phyloP scores from a whole-genome alignment of 2,797 vertebrate species.

The Halcyon badia region DNA sequence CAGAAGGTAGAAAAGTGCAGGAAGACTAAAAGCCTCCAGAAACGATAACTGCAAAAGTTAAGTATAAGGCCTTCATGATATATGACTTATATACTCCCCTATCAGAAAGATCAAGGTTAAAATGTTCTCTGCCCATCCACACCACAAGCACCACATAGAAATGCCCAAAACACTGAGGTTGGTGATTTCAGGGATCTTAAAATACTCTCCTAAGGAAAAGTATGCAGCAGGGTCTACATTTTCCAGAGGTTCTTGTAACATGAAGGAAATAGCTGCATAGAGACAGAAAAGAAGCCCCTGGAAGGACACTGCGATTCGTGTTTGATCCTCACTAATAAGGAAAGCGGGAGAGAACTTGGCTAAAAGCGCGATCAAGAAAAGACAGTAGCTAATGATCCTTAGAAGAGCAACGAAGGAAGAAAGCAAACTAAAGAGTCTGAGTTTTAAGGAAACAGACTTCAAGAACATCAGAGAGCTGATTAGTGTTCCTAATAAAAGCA shows the following conservation, averaged over 20 bases:
- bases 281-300: not conserved
- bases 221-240: not conserved
- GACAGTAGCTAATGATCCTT: conserved; percentile 6
- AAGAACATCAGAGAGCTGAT: not conserved
- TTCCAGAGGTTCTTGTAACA: not conserved
- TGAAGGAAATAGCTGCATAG: not conserved
- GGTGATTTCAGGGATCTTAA: not conserved
- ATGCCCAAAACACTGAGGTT: not conserved
- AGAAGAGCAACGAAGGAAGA: not conserved
- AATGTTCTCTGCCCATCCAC: not conserved
- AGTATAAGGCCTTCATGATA: not conserved
- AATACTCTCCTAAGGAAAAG: not conserved
- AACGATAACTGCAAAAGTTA: not conserved
- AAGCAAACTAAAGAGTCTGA: not conserved
- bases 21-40: not conserved
- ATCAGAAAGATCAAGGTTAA: accelerated
- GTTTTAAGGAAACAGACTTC: not conserved
- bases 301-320: not conserved
- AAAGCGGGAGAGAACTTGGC: not conserved
- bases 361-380: not conserved
- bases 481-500: not conserved
- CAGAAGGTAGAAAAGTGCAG: not conserved
- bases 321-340: not conserved
- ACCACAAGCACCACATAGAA: not conserved
- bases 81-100: not conserved